Conservation (phyloP, 2,888 invertebrate species). For the Xestia sexstrigata region DNA sequence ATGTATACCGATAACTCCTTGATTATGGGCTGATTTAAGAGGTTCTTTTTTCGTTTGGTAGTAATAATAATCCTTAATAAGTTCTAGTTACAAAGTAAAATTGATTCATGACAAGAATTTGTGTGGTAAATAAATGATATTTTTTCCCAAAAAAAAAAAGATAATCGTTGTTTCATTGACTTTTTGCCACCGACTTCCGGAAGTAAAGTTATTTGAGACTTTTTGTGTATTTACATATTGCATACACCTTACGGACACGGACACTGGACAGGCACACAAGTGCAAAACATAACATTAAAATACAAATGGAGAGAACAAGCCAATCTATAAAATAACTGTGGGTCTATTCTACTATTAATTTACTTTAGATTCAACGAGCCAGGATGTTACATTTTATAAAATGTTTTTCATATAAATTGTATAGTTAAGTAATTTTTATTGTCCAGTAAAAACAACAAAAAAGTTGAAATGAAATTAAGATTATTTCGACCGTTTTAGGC, state of each 20-base stretch:
- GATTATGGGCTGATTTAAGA: too few species aligned
- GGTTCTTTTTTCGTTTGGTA: too few species aligned
- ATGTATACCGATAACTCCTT: too few species aligned
- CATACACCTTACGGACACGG: slow-evolving; percentile 46
- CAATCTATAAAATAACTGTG: slow-evolving; percentile 27
- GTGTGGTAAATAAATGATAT: too few species aligned
- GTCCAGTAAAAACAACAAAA: not conserved
- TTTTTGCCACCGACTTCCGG: too few species aligned
- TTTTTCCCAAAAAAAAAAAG: too few species aligned
- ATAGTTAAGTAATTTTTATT: not conserved
- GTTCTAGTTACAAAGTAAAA: too few species aligned
- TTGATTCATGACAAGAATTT: too few species aligned
- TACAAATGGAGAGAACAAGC: slow-evolving; percentile 52
- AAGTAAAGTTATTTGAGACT: too few species aligned
- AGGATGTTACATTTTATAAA: not conserved
- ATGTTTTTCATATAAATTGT: too few species aligned
- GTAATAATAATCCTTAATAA: too few species aligned
- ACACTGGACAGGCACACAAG: slow-evolving; percentile 8
- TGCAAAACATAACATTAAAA: slow-evolving; percentile 52
- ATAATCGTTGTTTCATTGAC: too few species aligned
- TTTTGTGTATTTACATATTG: slow-evolving; percentile 49
- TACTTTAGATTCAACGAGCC: slow-evolving; percentile 25
- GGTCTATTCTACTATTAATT: slow-evolving; percentile 35
- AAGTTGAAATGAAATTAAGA: not conserved
- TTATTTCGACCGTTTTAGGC: not conserved